phyloP scores from a whole-genome alignment of 2,113 vertebrate species.

The Oostethus manadensis region DNA sequence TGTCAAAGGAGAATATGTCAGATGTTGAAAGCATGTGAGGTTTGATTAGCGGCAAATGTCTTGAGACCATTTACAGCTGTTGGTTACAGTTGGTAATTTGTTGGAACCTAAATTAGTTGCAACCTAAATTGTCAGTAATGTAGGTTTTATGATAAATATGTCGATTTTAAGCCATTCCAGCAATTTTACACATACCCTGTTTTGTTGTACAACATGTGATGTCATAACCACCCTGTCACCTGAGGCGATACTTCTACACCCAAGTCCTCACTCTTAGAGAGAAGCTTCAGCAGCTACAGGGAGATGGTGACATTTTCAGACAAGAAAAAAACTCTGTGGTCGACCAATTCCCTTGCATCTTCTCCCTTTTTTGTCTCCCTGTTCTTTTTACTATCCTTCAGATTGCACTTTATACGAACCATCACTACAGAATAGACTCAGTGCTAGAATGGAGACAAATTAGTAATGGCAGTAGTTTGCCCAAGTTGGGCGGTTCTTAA shows the following conservation, averaged over 20 bases:
- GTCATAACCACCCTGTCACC: slow-evolving; percentile 30
- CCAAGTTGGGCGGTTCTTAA: slow-evolving; percentile 48
- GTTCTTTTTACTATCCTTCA: slow-evolving; percentile 13
- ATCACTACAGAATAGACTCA: slow-evolving; percentile 28
- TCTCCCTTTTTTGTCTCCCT: slow-evolving; percentile 8
- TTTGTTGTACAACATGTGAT: slow-evolving; percentile 15
- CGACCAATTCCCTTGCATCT: slow-evolving; percentile 48
- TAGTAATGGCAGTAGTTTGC: slow-evolving; percentile 49
- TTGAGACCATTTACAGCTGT: slow-evolving; percentile 22
- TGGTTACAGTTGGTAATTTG: slow-evolving; percentile 2
- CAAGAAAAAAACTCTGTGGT: slow-evolving; percentile 52
- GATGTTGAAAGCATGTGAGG: slow-evolving; percentile 2
- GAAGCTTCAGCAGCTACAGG: slow-evolving; percentile 4
- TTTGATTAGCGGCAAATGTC: slow-evolving; percentile 15
- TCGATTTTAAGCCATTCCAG: not conserved
- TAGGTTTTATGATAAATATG: not conserved
- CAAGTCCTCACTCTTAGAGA: slow-evolving; percentile 24
- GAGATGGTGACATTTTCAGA: slow-evolving; percentile 58
- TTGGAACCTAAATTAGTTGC: not conserved
- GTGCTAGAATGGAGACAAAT: slow-evolving; percentile 43
- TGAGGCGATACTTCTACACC: slow-evolving; percentile 30
- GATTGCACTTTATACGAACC: slow-evolving; percentile 17
- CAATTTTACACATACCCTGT: slow-evolving; percentile 11
- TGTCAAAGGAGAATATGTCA: slow-evolving; percentile 49
- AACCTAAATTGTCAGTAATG: not conserved